These are phyloP conservation scores for Stenichneumon culpator DNA, from an alignment of 2,888 invertebrate genomes.

Conservation along the genomic window DNA sequence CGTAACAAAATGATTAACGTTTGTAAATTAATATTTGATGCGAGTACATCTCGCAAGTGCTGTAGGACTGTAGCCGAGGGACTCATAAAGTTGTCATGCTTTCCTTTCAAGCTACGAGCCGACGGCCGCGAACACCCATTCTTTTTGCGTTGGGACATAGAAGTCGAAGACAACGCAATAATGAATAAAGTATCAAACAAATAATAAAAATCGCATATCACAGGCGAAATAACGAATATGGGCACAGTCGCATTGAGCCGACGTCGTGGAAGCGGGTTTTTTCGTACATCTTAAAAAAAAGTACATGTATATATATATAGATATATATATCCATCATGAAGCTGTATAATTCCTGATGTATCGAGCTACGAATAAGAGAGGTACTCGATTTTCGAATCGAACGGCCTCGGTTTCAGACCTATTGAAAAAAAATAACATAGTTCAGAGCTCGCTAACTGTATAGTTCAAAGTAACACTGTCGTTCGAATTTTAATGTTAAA, in stretches of 20 bases:
- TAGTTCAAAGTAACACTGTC: constrained; percentile 40
- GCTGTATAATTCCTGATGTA: constrained; percentile 51
- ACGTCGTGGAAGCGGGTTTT: constrained; percentile 54
- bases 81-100: constrained; percentile 82
- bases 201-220: constrained; percentile 45
- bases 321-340: constrained; percentile 41
- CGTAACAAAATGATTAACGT: constrained; percentile 16
- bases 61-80: constrained; percentile 69
- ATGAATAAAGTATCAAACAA: constrained; percentile 70
- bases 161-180: constrained; percentile 80
- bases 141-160: constrained; percentile 83
- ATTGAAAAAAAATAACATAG: constrained; percentile 43
- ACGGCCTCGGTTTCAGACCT: constrained; percentile 53
- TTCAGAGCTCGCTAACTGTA: constrained; percentile 45
- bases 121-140: constrained; percentile 83
- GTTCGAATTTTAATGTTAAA: constrained; percentile 48
- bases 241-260: constrained; percentile 53
- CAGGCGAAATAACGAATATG: constrained; percentile 44
- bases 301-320: neutral
- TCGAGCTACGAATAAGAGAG: constrained; percentile 41
- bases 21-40: constrained; percentile 13
- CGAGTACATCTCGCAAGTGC: constrained; percentile 56
- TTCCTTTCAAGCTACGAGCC: constrained; percentile 84
- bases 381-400: constrained; percentile 5
- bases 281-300: constrained; percentile 34